Conservation (phyloP, 2,797 vertebrate genomes). For the Babyrousa celebensis region DNA sequence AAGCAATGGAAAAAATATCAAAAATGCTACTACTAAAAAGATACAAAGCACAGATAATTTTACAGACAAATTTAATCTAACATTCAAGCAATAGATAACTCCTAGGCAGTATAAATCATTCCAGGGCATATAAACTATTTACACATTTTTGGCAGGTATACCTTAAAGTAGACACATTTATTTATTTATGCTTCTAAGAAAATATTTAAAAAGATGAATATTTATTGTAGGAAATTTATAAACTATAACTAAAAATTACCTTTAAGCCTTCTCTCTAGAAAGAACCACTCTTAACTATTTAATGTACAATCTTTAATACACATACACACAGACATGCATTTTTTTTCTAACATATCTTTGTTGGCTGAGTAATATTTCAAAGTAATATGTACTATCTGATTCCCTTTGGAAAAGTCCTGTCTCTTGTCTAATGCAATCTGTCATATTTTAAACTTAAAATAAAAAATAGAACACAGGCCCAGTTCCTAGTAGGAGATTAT, state of each 20-base stretch:
- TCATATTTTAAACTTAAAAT: not conserved
- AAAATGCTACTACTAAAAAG: not conserved
- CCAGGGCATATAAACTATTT: not conserved
- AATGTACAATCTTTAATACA: not conserved
- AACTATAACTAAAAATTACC: not conserved
- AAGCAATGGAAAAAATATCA: not conserved
- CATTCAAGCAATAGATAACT: not conserved
- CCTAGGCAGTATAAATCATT: not conserved
- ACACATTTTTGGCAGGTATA: not conserved
- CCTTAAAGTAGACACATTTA: not conserved
- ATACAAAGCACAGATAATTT: not conserved
- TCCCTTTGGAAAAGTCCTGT: not conserved
- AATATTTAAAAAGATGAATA: not conserved
- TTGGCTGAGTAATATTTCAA: not conserved
- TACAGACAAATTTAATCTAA: not conserved
- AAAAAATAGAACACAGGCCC: not conserved
- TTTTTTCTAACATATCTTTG: not conserved
- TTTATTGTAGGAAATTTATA: not conserved
- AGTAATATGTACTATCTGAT: not conserved
- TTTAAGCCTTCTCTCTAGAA: not conserved
- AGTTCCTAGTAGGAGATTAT: not conserved
- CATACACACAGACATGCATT: too few species aligned
- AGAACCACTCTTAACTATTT: not conserved
- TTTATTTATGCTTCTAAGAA: not conserved
- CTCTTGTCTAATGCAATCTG: not conserved